Evolutionary conservation across 1,140 invertebrate species (phyloP).

Genomic region (Rhyzopertha dominica): DNA sequence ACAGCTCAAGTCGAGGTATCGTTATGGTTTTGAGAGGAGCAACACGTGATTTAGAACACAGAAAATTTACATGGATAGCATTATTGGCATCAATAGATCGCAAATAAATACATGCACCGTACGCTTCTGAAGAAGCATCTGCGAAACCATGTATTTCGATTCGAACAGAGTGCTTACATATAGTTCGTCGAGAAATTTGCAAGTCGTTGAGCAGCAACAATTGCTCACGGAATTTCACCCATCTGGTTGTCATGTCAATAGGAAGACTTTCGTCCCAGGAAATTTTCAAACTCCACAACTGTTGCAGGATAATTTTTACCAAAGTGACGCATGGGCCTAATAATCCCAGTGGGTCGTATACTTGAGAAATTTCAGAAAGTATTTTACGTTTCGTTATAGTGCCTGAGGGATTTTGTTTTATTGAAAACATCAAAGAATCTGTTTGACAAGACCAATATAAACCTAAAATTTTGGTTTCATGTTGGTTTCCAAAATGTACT

Average conservation of each 20-base stretch:
- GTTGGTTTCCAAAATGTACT: background rate
- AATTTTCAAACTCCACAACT: constrained; percentile 30
- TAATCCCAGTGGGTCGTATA: constrained; percentile 41
- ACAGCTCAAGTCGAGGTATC: constrained; percentile 22
- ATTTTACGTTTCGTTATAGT: background rate
- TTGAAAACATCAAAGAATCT: background rate
- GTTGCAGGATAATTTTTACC: constrained; percentile 43
- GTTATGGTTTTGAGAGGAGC: constrained; percentile 15
- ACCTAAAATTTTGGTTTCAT: constrained; percentile 7
- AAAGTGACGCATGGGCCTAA: constrained; percentile 38
- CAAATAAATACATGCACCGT: constrained; percentile 28
- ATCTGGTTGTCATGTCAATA: constrained; percentile 11
- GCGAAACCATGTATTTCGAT: constrained; percentile 27
- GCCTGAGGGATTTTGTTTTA: background rate
- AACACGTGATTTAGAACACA: constrained; percentile 18
- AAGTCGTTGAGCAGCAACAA: background rate
- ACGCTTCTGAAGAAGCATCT: constrained; percentile 29
- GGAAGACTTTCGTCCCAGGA: constrained; percentile 42
- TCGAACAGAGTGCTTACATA: background rate
- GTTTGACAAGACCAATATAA: constrained; percentile 1
- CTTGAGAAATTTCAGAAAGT: constrained; percentile 25
- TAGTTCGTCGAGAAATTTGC: constrained; percentile 9
- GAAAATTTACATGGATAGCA: background rate
- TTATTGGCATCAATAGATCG: constrained; percentile 6
- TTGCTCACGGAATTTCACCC: background rate